Conservation (phyloP, 2,888 invertebrate species). For the Apocheima hispidaria region DNA sequence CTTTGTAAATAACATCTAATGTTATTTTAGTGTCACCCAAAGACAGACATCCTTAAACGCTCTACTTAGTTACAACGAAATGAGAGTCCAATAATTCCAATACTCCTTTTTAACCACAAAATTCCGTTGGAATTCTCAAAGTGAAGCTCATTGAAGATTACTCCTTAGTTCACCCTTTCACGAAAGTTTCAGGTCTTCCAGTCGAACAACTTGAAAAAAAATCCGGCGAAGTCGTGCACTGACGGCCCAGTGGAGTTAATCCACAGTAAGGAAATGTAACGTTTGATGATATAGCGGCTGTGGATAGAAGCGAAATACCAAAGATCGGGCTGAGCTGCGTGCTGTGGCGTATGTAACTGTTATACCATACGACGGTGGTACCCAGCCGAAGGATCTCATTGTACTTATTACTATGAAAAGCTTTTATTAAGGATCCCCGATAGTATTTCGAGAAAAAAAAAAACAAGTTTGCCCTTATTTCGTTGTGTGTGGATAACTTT, state of each 20-base stretch:
- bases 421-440: no score
- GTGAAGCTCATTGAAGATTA: constrained; percentile 34
- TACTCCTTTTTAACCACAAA: constrained; percentile 29
- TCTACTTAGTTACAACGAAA: constrained; percentile 2
- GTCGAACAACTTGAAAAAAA: constrained; percentile 39
- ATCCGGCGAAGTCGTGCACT: constrained; percentile 31
- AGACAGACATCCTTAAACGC: background rate
- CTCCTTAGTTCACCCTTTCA: constrained; percentile 32
- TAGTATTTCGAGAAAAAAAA: no score
- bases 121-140: constrained; percentile 29
- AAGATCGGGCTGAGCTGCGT: no score
- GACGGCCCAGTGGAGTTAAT: background rate
- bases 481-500: no score
- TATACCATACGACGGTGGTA: no score
- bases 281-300: no score
- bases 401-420: no score
- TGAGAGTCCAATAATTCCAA: constrained; percentile 26
- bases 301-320: no score
- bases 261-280: constrained; percentile 7
- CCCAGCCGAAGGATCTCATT: no score
- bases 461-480: no score
- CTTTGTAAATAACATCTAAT: no score
- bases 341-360: no score
- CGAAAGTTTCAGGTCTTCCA: constrained; percentile 36
- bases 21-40: background rate